phyloP scores from a whole-genome alignment of 2,888 invertebrate species.

The Lordiphosa andalusiaca region DNA sequence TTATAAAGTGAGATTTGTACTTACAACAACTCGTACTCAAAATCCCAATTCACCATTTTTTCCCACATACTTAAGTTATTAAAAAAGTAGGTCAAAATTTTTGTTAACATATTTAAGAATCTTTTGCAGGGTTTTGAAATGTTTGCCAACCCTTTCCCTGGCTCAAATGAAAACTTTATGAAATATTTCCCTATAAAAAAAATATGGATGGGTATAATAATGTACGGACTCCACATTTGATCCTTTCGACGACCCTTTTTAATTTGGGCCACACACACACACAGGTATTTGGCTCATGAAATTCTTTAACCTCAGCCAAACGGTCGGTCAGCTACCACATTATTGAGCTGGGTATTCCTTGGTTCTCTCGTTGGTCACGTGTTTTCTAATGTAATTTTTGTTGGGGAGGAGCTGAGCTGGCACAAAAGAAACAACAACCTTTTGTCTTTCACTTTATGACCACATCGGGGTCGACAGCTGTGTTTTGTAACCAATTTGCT shows the following conservation, averaged over 20 bases:
- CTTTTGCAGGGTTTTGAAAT: too few species aligned
- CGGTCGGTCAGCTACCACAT: conserved; percentile 30
- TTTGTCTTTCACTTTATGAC: conserved; percentile 71
- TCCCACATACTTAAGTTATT: too few species aligned
- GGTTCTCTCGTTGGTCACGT: conserved; percentile 12
- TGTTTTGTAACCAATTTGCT: conserved; percentile 74
- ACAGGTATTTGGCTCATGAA: conserved; percentile 15
- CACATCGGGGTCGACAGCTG: conserved; percentile 72
- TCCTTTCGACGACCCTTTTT: conserved; percentile 14
- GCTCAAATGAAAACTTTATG: too few species aligned
- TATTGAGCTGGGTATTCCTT: conserved; percentile 27
- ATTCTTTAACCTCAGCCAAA: conserved; percentile 5
- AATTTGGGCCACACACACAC: conserved; percentile 25
- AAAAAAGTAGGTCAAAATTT: too few species aligned
- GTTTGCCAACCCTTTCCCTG: too few species aligned
- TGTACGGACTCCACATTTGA: too few species aligned
- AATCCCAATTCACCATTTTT: too few species aligned
- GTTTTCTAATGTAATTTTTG: conserved; percentile 53
- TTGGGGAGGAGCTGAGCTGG: conserved; percentile 20
- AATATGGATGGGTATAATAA: too few species aligned
- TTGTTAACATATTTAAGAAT: too few species aligned
- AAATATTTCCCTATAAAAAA: too few species aligned
- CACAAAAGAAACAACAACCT: conserved; percentile 41
- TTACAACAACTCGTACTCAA: too few species aligned
- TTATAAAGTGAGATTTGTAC: too few species aligned